phyloP scores from a whole-genome alignment of 2,888 invertebrate species.

The Lasioglossum malachurum region DNA sequence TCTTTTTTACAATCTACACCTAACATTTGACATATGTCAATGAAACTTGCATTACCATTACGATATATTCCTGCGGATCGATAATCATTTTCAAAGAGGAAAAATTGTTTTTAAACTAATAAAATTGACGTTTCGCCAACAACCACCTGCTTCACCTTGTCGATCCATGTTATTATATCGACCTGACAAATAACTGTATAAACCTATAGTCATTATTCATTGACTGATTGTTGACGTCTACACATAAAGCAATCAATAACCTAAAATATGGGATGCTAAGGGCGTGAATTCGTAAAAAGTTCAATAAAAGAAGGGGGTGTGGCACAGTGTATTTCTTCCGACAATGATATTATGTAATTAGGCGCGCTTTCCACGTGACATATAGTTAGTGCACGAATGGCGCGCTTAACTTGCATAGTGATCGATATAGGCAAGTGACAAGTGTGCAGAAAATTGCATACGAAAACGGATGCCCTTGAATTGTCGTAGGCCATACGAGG shows the following conservation, averaged over 20 bases:
- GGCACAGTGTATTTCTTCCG: conserved; percentile 71
- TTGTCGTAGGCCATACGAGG: conserved; percentile 11
- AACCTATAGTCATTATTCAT: conserved; percentile 9
- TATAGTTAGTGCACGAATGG: conserved; percentile 64
- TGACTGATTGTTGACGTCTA: neutral
- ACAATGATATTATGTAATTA: conserved; percentile 75
- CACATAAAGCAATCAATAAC: neutral
- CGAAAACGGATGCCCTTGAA: conserved; percentile 54
- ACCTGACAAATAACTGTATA: conserved; percentile 12
- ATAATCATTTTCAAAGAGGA: neutral
- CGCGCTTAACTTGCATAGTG: conserved; percentile 65
- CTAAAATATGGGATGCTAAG: neutral
- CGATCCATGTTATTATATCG: conserved; percentile 16
- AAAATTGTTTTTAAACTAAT: neutral
- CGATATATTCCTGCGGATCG: neutral
- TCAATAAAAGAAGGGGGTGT: conserved; percentile 74
- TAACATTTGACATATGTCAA: neutral
- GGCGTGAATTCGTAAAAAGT: conserved; percentile 9
- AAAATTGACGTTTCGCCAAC: conserved; percentile 33
- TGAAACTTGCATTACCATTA: conserved; percentile 3
- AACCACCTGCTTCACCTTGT: conserved; percentile 53
- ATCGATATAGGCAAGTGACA: conserved; percentile 71
- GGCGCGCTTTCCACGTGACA: conserved; percentile 79
- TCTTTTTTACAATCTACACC: neutral
- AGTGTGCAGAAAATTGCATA: conserved; percentile 52